A percentile compares a stretch with the other conserved stretches of the same genome.
These are phyloP conservation scores for Calameuta idolon DNA, from an alignment of 2,888 invertebrate species.

Conservation along the genomic window DNA sequence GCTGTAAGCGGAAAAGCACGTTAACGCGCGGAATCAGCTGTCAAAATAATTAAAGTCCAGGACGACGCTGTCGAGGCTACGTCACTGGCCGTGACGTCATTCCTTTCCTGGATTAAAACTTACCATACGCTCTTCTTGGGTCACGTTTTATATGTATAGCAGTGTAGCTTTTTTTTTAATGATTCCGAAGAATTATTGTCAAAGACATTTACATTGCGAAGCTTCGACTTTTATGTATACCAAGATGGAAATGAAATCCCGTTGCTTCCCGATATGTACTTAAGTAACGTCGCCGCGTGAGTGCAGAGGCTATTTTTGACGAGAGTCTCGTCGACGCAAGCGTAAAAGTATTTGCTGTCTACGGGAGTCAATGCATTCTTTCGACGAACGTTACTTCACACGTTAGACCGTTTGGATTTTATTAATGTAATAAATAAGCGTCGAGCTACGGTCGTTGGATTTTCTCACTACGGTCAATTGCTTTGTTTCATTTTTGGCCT, in stretches of 20 bases:
- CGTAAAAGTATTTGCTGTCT: neutral
- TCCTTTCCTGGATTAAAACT: neutral
- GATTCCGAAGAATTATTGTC: neutral
- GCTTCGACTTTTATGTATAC: neutral
- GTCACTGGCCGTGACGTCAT: conserved; percentile 2
- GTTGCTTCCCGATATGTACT: neutral
- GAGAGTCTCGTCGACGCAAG: neutral
- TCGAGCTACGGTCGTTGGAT: neutral
- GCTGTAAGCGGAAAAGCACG: neutral
- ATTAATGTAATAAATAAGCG: neutral
- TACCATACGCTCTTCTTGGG: neutral
- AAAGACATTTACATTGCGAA: neutral
- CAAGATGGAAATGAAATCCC: neutral
- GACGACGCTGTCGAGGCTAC: neutral
- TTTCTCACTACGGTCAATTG: neutral
- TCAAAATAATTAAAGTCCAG: neutral
- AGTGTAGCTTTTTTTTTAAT: neutral
- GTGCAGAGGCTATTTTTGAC: neutral
- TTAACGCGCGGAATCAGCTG: neutral
- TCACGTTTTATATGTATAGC: neutral
- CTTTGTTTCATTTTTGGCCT: neutral
- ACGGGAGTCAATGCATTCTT: neutral
- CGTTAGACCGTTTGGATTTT: neutral
- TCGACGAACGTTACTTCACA: neutral
- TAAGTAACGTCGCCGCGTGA: neutral